phyloP scores from a whole-genome alignment of 2,113 vertebrate genomes.

The Taxidea taxus region DNA sequence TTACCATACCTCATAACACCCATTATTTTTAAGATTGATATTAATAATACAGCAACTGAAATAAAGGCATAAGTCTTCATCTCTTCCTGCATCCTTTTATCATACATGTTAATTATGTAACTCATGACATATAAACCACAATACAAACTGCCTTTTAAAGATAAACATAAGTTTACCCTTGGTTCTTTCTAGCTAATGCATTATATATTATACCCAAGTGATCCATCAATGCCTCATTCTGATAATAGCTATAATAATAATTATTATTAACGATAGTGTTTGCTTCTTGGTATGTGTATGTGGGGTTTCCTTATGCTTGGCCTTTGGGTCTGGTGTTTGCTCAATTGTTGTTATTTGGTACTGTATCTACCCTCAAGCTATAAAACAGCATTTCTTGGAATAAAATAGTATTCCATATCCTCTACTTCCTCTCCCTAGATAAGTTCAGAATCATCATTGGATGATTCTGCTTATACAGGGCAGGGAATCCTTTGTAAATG shows the following conservation, averaged over 20 bases:
- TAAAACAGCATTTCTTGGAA: neutral
- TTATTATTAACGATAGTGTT: neutral
- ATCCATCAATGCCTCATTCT: neutral
- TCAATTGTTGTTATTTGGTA: neutral
- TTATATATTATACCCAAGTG: neutral
- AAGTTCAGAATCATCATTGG: neutral
- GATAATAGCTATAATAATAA: neutral
- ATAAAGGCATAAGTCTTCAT: neutral
- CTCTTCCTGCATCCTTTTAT: neutral
- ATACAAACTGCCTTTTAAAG: conserved; percentile 32
- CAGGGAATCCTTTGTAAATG: neutral
- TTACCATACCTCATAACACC: neutral
- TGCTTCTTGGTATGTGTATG: neutral
- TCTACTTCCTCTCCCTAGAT: neutral
- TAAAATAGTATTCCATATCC: neutral
- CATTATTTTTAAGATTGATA: conserved; percentile 5
- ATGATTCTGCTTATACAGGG: neutral
- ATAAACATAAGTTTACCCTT: neutral
- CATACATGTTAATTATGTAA: neutral
- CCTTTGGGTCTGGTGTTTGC: neutral
- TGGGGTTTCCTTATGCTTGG: neutral
- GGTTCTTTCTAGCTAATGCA: conserved; percentile 31
- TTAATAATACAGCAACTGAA: neutral
- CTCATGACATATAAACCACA: conserved; percentile 12
- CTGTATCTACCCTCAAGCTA: neutral